Evolutionary conservation across 2,888 invertebrate genomes (phyloP).

Genomic region (Acholoe squamosa): DNA sequence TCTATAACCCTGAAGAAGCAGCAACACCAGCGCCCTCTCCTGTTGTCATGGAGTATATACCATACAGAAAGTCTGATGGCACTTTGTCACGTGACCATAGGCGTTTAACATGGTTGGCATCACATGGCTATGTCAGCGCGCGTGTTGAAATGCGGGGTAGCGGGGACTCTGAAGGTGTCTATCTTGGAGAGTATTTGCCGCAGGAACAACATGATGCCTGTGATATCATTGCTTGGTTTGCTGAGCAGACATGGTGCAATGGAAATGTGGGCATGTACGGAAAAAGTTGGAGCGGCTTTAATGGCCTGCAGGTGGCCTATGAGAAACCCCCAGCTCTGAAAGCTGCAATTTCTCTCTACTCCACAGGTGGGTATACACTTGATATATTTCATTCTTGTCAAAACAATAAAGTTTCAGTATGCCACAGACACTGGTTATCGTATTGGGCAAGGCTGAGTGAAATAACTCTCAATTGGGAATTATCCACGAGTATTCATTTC

Average conservation of each 20-base stretch:
- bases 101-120: slow-evolving; percentile 48
- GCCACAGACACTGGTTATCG: too few species aligned
- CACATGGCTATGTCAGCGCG: slow-evolving; percentile 67
- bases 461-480: too few species aligned
- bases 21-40: slow-evolving; percentile 29
- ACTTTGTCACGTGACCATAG: slow-evolving; percentile 69
- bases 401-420: too few species aligned
- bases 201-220: slow-evolving; percentile 70
- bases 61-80: slow-evolving; percentile 70
- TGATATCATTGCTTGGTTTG: slow-evolving; percentile 70
- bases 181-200: slow-evolving; percentile 69
- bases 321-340: slow-evolving; percentile 67
- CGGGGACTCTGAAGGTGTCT: slow-evolving; percentile 70
- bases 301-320: slow-evolving; percentile 71
- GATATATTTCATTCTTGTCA: too few species aligned
- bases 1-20: background rate
- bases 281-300: slow-evolving; percentile 72
- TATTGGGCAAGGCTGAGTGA: too few species aligned
- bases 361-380: slow-evolving; percentile 54
- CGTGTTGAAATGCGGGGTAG: slow-evolving; percentile 70
- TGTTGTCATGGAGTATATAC: slow-evolving; percentile 70
- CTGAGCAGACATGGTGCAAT: slow-evolving; percentile 68
- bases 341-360: slow-evolving; percentile 70
- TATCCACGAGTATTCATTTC: too few species aligned
- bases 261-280: slow-evolving; percentile 69